A percentile compares a stretch with the other conserved stretches of the same genome.
Evolutionary conservation across 2,888 invertebrate genomes (phyloP).

Genomic region (Chesias legatella): DNA sequence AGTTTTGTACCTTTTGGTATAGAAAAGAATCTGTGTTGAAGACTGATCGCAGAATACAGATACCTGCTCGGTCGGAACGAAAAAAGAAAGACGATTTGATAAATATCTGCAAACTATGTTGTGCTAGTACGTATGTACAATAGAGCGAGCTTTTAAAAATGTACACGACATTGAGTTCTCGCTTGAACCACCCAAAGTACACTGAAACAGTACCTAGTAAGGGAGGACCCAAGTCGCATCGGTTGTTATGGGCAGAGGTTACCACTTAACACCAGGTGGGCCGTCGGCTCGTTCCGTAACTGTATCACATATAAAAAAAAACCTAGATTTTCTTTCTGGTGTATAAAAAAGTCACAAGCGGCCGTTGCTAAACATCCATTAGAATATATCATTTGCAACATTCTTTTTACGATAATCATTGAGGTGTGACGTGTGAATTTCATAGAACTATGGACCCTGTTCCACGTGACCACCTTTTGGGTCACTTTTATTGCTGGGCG

Average conservation of each 20-base stretch:
- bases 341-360: no score
- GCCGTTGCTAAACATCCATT: no score
- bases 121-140: conserved; percentile 44
- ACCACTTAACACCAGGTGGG: no score
- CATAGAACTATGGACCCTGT: conserved; percentile 14
- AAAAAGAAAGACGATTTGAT: conserved; percentile 60
- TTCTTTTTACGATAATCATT: conserved; percentile 16
- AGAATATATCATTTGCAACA: conserved; percentile 2
- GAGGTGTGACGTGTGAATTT: conserved; percentile 14
- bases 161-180: conserved; percentile 54
- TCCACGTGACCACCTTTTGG: conserved; percentile 15
- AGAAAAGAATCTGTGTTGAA: conserved; percentile 9
- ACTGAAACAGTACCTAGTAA: no score
- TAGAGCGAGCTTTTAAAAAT: conserved; percentile 55
- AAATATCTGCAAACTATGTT: conserved; percentile 64
- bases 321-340: neutral
- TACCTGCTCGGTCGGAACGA: conserved; percentile 17
- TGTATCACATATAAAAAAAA: neutral
- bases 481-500: conserved; percentile 20
- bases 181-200: conserved; percentile 45
- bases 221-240: no score
- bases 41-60: conserved; percentile 1
- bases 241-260: no score
- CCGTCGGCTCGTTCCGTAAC: no score
- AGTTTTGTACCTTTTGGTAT: conserved; percentile 13